Evolutionary conservation across 2,113 vertebrate genomes (phyloP).

Genomic region (Kryptolebias marmoratus): DNA sequence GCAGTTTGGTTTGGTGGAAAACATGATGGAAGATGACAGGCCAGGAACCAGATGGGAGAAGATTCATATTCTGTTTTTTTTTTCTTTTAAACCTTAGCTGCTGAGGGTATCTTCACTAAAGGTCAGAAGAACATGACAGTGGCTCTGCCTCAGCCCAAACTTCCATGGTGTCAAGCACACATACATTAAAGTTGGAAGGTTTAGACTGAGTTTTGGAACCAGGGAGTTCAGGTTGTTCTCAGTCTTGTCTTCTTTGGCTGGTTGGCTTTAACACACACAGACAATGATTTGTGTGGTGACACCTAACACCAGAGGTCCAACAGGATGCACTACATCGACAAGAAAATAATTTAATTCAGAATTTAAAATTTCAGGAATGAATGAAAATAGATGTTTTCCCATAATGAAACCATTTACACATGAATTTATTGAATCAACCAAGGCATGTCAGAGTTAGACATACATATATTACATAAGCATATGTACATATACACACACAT

Average conservation of each 20-base stretch:
- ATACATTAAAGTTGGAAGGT: background rate
- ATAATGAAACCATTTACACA: too few relatives aligned
- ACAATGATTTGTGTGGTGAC: background rate
- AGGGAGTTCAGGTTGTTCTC: background rate
- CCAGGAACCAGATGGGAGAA: background rate
- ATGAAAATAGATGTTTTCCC: too few relatives aligned
- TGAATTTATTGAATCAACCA: too few relatives aligned
- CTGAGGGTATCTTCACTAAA: slow-evolving; percentile 6
- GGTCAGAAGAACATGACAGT: slow-evolving; percentile 12
- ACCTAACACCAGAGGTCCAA: background rate
- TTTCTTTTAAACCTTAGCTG: slow-evolving; percentile 1
- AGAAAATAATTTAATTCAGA: too few relatives aligned
- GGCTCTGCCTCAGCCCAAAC: background rate
- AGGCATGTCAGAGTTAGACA: too few relatives aligned
- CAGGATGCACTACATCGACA: background rate
- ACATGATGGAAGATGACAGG: background rate
- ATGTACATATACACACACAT: too few relatives aligned
- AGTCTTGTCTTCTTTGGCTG: background rate
- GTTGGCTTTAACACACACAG: background rate
- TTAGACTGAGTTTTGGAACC: background rate
- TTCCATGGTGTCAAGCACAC: background rate
- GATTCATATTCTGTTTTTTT: background rate
- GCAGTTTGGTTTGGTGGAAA: background rate
- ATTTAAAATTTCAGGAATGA: too few relatives aligned
- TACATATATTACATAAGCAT: too few relatives aligned